These are phyloP conservation scores for Archilochus colubris DNA, from an alignment of 2,113 vertebrate genomes.

Conservation along the genomic window DNA sequence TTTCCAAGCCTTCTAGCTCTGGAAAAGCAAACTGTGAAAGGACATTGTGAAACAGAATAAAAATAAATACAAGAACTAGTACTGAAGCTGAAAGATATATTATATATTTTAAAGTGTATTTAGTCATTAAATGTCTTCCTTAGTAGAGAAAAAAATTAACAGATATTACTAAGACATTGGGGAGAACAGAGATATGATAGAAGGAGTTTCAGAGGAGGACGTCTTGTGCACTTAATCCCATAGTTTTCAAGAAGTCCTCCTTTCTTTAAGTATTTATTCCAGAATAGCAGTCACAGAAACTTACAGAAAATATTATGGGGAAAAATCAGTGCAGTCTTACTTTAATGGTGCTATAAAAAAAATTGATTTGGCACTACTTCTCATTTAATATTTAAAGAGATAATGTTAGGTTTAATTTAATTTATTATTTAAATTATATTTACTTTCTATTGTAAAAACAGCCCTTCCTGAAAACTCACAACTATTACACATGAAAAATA, in stretches of 20 bases:
- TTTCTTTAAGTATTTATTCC: background rate
- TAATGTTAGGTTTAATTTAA: background rate
- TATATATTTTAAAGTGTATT: background rate
- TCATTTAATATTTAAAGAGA: background rate
- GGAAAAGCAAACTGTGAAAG: background rate
- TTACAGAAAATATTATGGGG: background rate
- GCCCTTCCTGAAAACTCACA: background rate
- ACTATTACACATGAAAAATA: background rate
- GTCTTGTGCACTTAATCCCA: background rate
- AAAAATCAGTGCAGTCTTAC: background rate
- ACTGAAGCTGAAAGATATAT: background rate
- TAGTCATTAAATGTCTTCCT: background rate
- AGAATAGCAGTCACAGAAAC: background rate
- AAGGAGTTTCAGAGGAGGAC: background rate
- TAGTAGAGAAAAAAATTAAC: background rate
- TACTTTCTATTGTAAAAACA: background rate
- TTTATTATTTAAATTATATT: background rate
- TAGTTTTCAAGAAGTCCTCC: background rate
- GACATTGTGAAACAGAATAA: background rate
- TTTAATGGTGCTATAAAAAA: background rate
- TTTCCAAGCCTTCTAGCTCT: background rate
- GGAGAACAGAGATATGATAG: background rate
- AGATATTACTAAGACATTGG: background rate
- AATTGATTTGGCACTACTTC: background rate
- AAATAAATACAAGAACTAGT: background rate